Evolutionary conservation across 2,797 vertebrate species (phyloP).

Genomic region (Mycteria americana): DNA sequence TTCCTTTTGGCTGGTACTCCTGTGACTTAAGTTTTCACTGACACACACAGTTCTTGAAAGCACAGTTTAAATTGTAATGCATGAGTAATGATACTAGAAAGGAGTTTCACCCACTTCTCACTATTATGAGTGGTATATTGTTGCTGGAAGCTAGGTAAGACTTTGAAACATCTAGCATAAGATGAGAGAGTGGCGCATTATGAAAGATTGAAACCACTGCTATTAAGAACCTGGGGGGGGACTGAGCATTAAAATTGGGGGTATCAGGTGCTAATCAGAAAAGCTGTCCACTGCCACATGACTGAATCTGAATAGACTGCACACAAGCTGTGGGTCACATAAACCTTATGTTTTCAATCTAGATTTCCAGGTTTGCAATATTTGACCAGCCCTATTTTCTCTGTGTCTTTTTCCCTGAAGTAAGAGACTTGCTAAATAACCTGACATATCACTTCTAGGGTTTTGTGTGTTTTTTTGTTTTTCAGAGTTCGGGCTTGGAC

Average conservation of each 20-base stretch:
- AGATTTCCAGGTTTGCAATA: not conserved
- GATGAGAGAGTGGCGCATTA: accelerated
- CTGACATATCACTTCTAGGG: accelerated
- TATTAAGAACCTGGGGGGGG: not conserved
- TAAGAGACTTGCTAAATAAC: not conserved
- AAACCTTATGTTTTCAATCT: not conserved
- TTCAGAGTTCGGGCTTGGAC: not conserved
- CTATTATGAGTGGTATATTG: not conserved
- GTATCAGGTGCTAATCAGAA: not conserved
- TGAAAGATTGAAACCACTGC: not conserved
- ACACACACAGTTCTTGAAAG: not conserved
- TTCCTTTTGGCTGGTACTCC: not conserved
- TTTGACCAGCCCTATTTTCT: not conserved
- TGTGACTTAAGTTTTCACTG: not conserved
- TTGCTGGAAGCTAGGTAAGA: not conserved
- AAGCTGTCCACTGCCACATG: not conserved
- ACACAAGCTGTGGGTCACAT: not conserved
- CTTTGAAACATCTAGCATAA: not conserved
- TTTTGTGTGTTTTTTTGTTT: not conserved
- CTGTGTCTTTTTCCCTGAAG: not conserved
- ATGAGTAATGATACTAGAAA: not conserved
- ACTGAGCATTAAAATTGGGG: not conserved
- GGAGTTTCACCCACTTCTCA: not conserved
- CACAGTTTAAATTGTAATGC: not conserved
- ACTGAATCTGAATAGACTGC: not conserved